Conservation (phyloP, 2,797 vertebrate species). For the Steatocranus sp. region DNA sequence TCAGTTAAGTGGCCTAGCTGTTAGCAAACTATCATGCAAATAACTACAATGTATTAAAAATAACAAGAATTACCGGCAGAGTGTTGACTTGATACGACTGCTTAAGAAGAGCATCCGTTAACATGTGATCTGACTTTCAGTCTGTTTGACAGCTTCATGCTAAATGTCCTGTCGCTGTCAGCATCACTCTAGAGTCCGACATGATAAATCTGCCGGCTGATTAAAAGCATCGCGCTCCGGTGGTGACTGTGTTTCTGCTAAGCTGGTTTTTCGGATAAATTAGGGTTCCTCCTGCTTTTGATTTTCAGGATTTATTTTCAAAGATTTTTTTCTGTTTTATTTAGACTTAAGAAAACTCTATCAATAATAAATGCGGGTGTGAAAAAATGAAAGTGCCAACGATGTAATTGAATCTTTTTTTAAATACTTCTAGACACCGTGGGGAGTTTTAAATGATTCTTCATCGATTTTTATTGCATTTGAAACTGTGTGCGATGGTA, state of each 20-base stretch:
- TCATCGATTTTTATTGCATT: neutral
- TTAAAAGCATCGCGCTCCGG: slow-evolving; percentile 6
- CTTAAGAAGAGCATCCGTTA: neutral
- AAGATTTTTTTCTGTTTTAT: neutral
- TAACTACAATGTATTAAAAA: neutral
- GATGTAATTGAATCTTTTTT: neutral
- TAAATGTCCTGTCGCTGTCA: slow-evolving; percentile 33
- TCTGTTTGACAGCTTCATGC: slow-evolving; percentile 3
- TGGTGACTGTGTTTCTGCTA: neutral
- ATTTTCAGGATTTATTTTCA: neutral
- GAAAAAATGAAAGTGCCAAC: neutral
- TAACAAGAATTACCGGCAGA: neutral
- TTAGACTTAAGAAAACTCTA: neutral
- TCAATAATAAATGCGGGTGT: neutral
- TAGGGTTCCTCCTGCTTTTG: neutral
- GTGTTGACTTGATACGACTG: neutral
- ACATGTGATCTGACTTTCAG: neutral
- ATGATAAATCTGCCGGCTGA: slow-evolving; percentile 19
- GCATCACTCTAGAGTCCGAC: neutral
- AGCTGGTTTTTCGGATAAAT: neutral
- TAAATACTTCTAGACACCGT: neutral
- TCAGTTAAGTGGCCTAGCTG: neutral
- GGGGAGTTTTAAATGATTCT: neutral
- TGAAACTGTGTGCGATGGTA: neutral
- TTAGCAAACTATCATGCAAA: neutral